phyloP scores from a whole-genome alignment of 37 sponge, comb jelly and placozoan species.

The Theonella swinhoei region DNA sequence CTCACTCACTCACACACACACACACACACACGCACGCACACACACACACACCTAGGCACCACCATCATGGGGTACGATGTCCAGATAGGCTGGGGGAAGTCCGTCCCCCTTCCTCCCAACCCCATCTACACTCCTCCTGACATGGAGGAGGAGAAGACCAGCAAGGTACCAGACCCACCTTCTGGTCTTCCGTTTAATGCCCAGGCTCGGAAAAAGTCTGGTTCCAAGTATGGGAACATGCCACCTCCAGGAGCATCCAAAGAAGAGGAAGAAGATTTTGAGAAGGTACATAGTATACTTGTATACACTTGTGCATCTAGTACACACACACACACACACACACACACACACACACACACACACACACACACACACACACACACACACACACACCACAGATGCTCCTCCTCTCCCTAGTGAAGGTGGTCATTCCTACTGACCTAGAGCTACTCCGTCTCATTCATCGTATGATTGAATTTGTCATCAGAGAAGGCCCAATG shows the following conservation, averaged over 20 bases:
- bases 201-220: slow-evolving; percentile 43
- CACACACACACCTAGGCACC: slow-evolving; percentile 56
- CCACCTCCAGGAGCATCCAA: slow-evolving; percentile 19
- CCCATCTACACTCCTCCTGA: slow-evolving; percentile 92
- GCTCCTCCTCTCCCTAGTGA: slow-evolving; percentile 73
- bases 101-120: slow-evolving; percentile 94
- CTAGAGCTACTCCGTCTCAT: slow-evolving; percentile 66
- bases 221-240: slow-evolving; percentile 8
- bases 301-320: background rate
- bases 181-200: slow-evolving; percentile 96
- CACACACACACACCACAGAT: too few species aligned
- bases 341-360: too few species aligned
- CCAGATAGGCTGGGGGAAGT: slow-evolving; percentile 97
- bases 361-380: too few species aligned
- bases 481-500: slow-evolving; percentile 97
- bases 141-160: slow-evolving; percentile 56
- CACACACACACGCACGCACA: too few species aligned
- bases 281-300: slow-evolving; percentile 19
- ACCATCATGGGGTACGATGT: slow-evolving; percentile 93
- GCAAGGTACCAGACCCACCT: slow-evolving; percentile 70
- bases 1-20: too few species aligned
- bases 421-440: slow-evolving; percentile 89
- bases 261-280: slow-evolving; percentile 15
- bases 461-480: slow-evolving; percentile 98
- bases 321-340: too few species aligned